A percentile compares a stretch with the other conserved stretches of the same genome.
phyloP scores from a whole-genome alignment of 2,888 invertebrate species.

The Alviniconcha strummeri region DNA sequence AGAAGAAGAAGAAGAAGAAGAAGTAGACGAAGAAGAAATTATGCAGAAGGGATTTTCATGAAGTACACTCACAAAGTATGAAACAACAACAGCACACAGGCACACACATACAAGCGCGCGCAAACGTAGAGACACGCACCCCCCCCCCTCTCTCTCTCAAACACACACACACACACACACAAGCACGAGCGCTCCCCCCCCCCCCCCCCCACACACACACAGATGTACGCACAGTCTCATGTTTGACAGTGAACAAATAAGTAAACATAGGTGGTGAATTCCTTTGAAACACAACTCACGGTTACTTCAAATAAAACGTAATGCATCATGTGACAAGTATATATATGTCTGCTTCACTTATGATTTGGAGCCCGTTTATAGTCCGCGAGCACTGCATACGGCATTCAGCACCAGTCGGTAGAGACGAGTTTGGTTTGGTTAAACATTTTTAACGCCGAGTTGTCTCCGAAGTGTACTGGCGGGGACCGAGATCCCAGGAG shows the following conservation, averaged over 20 bases:
- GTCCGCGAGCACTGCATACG: neutral
- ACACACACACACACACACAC: conserved; percentile 7
- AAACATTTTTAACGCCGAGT: too few relatives aligned
- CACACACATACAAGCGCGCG: neutral
- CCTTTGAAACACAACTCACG: neutral
- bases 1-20: too few relatives aligned
- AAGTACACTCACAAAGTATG: neutral
- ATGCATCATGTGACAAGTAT: neutral
- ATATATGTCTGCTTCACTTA: neutral
- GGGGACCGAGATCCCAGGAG: too few relatives aligned
- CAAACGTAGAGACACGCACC: neutral
- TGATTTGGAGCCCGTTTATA: neutral
- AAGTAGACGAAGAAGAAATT: too few relatives aligned
- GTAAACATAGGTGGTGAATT: neutral
- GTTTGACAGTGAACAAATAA: neutral
- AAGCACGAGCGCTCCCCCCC: neutral
- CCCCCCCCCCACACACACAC: neutral
- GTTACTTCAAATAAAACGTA: neutral
- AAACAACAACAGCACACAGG: neutral
- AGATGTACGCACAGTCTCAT: neutral
- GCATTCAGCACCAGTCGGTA: too few relatives aligned
- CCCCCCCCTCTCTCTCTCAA: too few relatives aligned
- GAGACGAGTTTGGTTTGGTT: too few relatives aligned
- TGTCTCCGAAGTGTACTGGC: too few relatives aligned
- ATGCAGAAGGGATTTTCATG: too few relatives aligned